Evolutionary conservation across 2,113 vertebrate species (phyloP).

Genomic region (Platysternon megacephalum): DNA sequence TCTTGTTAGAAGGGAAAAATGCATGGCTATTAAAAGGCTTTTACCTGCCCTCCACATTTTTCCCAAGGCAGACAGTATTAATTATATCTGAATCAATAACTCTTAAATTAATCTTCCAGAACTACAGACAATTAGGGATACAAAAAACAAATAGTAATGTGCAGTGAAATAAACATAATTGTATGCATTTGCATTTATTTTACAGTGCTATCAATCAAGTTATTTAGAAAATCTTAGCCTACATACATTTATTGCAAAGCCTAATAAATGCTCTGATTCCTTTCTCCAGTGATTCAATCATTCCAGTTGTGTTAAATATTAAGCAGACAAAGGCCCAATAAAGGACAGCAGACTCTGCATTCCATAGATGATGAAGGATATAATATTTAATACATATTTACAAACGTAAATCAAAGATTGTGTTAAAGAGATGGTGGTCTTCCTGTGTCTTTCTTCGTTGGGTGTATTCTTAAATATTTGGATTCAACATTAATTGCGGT

Average conservation of each 20-base stretch:
- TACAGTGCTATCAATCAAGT: not conserved
- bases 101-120: not conserved
- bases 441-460: not conserved
- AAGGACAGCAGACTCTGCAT: not conserved
- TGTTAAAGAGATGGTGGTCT: not conserved
- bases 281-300: not conserved
- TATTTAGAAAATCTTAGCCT: not conserved
- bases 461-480: not conserved
- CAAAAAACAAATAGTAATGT: not conserved
- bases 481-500: not conserved
- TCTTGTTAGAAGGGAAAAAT: not conserved
- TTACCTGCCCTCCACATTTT: not conserved
- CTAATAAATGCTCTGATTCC: not conserved
- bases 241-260: not conserved
- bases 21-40: not conserved
- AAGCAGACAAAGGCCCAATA: not conserved
- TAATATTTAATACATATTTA: not conserved
- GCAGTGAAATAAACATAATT: not conserved
- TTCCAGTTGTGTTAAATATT: not conserved
- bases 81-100: not conserved
- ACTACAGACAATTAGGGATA: not conserved
- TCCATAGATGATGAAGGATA: not conserved
- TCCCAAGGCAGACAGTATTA: not conserved
- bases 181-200: not conserved
- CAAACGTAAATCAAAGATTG: not conserved